phyloP scores from a whole-genome alignment of 1,140 invertebrate genomes.

The Eueides isabella region DNA sequence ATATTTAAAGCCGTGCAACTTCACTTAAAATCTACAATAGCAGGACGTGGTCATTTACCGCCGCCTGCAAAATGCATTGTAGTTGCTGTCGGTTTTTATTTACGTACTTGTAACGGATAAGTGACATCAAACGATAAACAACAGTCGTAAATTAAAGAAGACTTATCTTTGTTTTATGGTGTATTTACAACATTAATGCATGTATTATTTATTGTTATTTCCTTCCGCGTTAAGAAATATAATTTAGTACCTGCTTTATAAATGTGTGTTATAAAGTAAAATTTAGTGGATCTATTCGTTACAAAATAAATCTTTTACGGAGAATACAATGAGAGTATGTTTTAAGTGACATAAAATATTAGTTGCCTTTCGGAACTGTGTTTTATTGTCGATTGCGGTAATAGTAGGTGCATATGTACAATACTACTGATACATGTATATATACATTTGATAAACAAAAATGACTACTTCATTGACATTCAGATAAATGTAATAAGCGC shows the following conservation, averaged over 20 bases:
- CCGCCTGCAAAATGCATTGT: constrained; percentile 10
- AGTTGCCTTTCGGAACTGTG: not conserved
- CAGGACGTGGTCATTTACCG: constrained; percentile 10
- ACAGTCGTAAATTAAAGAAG: constrained; percentile 17
- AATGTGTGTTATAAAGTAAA: not conserved
- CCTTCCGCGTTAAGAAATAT: constrained; percentile 19
- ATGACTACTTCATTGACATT: not conserved
- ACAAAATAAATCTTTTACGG: not conserved
- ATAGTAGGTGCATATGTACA: too few relatives aligned
- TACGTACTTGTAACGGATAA: constrained; percentile 18
- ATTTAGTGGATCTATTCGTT: not conserved
- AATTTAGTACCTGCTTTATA: not conserved
- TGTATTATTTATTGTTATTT: constrained; percentile 12
- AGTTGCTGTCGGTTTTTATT: constrained; percentile 6
- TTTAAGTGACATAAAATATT: constrained; percentile 20
- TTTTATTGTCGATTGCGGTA: not conserved
- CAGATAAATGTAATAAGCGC: not conserved
- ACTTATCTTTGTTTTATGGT: constrained; percentile 16
- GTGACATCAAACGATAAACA: constrained; percentile 15
- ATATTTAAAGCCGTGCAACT: not conserved
- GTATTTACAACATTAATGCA: not conserved
- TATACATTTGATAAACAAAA: not conserved
- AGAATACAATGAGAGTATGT: not conserved
- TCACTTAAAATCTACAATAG: not conserved
- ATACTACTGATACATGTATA: not conserved